Evolutionary conservation across 2,797 vertebrate genomes (phyloP).

Genomic region (Coluber constrictor): DNA sequence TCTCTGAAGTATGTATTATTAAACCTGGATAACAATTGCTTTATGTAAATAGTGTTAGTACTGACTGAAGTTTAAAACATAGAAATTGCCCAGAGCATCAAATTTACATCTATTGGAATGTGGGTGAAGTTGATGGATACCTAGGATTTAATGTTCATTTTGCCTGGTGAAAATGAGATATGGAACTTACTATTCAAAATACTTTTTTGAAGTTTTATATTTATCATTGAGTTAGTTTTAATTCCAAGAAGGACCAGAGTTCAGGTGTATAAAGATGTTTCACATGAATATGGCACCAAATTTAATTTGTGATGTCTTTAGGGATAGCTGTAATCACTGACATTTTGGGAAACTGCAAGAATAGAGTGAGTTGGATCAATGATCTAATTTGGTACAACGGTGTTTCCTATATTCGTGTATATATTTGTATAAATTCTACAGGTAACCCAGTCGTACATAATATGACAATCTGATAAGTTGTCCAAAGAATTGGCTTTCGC

Average conservation of each 20-base stretch:
- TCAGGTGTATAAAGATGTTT: background rate
- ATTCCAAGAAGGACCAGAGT: background rate
- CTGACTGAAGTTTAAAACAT: background rate
- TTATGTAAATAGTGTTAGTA: background rate
- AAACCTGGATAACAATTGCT: background rate
- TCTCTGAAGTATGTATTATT: background rate
- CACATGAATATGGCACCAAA: background rate
- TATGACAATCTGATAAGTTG: background rate
- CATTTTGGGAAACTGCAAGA: background rate
- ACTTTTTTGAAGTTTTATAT: background rate
- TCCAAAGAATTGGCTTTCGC: background rate
- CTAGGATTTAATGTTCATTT: background rate
- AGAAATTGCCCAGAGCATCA: background rate
- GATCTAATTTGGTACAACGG: background rate
- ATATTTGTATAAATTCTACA: background rate
- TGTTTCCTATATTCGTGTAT: background rate
- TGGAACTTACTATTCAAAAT: background rate
- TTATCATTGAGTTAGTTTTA: background rate
- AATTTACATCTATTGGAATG: background rate
- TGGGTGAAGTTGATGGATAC: background rate
- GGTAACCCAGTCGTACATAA: background rate
- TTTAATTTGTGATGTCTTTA: background rate
- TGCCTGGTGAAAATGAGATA: background rate
- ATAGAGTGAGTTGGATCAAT: background rate
- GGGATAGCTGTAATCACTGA: background rate